Evolutionary conservation across 2,888 invertebrate species (phyloP), one percentile per base, ranked within the genome.

Genomic region (Ectropis crepuscularia): DNA sequence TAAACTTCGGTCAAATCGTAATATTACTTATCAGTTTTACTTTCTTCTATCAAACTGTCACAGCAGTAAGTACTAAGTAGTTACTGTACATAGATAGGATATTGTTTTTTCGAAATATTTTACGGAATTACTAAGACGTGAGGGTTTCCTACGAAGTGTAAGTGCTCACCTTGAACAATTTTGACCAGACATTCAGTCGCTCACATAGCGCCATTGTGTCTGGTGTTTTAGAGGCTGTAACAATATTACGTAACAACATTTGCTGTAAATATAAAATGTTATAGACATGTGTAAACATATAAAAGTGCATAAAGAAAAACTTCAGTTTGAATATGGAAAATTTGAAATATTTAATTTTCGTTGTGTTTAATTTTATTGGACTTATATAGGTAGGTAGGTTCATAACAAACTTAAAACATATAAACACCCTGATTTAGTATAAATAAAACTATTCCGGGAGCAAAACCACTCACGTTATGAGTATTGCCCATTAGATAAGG

Each of bases 181-280:
- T 60, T 61, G 67, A 65, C 71, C 68, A 72, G 74, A 70, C 77
- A 38, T 51, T 43, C 51, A 41, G 76, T 71, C 73, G 70, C 65
- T 48, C 45, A 57, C 49, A 67, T 51, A 68, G 65, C 67, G 65
- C 59, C 65, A 53, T 60, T 69, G 53, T 11, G 69, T 71, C 72
- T 70, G 45, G 49, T 49, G 6, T 43, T 45, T 37, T 37, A 4
- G 43, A 2, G 43, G 11, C 0, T 53, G 7, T 43, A 28, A 38
- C 51, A 41, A 10, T 51, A 41, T 41, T 41, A 10, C 41, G n/a
- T 51, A 6, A 42, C 16, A 1, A 42, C 6, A 9, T 9, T 7
- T 4, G 5, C 10, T 41, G 41, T 8, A 5, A 9, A 41, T 41
- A 9, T 41, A 9, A 41, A 10, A 41, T 4, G 7, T 8, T 0